A percentile compares a stretch with the other conserved stretches of the same genome.
phyloP scores from a whole-genome alignment of 2,113 vertebrate genomes.

The Budorcas taxicolor region DNA sequence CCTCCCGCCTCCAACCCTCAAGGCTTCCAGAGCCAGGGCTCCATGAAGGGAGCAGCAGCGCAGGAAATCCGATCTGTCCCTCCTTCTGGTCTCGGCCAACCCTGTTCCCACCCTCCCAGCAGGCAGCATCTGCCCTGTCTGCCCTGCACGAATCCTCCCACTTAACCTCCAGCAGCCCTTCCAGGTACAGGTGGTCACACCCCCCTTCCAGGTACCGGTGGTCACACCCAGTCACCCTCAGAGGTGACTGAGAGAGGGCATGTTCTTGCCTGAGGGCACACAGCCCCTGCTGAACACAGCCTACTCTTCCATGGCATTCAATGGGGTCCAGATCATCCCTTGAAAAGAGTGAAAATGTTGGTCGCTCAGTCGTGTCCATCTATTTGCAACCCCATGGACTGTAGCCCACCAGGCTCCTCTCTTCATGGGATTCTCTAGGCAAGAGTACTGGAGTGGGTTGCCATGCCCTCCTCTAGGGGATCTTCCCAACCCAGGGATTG shows the following conservation, averaged over 20 bases:
- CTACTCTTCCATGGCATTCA: neutral
- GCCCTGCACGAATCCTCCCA: neutral
- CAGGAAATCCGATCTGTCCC: neutral
- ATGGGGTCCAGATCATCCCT: neutral
- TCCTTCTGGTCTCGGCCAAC: neutral
- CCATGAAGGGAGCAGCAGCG: neutral
- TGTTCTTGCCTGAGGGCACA: neutral
- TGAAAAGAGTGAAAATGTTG: neutral
- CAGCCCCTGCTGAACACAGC: neutral
- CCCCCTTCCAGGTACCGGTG: neutral
- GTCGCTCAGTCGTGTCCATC: neutral
- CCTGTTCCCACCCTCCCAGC: neutral
- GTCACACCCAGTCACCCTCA: neutral
- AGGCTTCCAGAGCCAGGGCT: neutral
- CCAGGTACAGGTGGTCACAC: fast-evolving
- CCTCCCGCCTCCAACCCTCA: neutral
- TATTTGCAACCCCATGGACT: neutral
- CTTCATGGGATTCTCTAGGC: neutral
- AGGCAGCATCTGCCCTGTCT: neutral
- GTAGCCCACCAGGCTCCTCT: neutral
- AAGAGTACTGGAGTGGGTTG: neutral
- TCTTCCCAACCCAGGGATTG: neutral
- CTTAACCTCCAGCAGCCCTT: neutral
- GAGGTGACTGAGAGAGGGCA: neutral
- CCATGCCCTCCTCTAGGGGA: neutral